These are phyloP conservation scores for Hypomecis atomaria DNA, from an alignment of 2,888 invertebrate species.

Conservation along the genomic window DNA sequence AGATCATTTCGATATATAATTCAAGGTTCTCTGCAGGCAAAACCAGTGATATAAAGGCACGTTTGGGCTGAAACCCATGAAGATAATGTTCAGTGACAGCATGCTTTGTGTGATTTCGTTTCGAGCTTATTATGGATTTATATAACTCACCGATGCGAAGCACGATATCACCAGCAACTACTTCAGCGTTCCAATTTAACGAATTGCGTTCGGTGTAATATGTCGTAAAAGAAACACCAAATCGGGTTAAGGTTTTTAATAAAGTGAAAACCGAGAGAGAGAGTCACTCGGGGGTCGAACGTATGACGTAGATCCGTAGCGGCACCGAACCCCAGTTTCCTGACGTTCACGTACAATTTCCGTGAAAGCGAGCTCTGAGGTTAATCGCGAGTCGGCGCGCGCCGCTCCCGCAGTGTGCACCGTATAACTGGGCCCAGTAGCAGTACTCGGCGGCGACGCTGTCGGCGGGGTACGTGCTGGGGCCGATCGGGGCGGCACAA, in stretches of 20 bases:
- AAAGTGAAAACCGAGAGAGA: background rate
- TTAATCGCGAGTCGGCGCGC: slow-evolving; percentile 20
- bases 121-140: background rate
- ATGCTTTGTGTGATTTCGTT: slow-evolving; percentile 21
- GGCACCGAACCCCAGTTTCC: slow-evolving; percentile 10
- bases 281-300: slow-evolving; percentile 2
- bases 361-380: slow-evolving; percentile 8
- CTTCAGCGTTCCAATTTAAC: background rate
- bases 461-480: slow-evolving; percentile 27
- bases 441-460: background rate
- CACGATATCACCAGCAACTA: slow-evolving; percentile 13
- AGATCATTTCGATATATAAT: slow-evolving; percentile 11
- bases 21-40: slow-evolving; percentile 12
- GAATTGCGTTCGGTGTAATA: background rate
- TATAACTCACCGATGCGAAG: slow-evolving; percentile 22
- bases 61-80: slow-evolving; percentile 6
- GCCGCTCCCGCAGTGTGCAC: slow-evolving; percentile 25
- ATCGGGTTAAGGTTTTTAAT: slow-evolving; percentile 8
- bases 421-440: slow-evolving; percentile 9
- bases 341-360: slow-evolving; percentile 9
- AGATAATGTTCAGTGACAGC: slow-evolving; percentile 1
- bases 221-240: slow-evolving; percentile 11
- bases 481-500: slow-evolving; percentile 32
- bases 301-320: slow-evolving; percentile 9
- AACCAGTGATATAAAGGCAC: background rate